Evolutionary conservation across 2,888 invertebrate genomes (phyloP).

Genomic region (Scaptomyza tumidula): DNA sequence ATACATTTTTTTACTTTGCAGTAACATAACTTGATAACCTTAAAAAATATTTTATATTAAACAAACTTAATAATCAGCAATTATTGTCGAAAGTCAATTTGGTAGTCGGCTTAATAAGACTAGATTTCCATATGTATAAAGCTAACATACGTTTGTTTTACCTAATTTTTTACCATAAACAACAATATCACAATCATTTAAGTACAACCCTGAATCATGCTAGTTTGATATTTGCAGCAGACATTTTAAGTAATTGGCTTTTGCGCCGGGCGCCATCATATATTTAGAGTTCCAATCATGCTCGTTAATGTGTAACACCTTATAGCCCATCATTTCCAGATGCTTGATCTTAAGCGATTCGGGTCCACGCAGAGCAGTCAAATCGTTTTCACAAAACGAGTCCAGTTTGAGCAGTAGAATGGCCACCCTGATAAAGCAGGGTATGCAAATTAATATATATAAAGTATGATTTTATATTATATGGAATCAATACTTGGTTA

Average conservation of each 20-base stretch:
- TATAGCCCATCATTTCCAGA: slow-evolving; percentile 88
- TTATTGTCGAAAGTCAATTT: not conserved
- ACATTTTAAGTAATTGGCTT: slow-evolving; percentile 85
- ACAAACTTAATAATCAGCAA: not conserved
- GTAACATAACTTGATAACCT: not conserved
- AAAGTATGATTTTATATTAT: not conserved
- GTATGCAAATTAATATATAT: not conserved
- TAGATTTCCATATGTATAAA: slow-evolving; percentile 3
- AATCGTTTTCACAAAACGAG: slow-evolving; percentile 85
- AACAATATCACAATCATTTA: slow-evolving; percentile 12
- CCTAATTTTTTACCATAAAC: too few relatives aligned
- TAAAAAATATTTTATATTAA: not conserved
- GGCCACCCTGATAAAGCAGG: slow-evolving; percentile 65
- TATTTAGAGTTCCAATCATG: slow-evolving; percentile 86
- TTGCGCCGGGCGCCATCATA: slow-evolving; percentile 85
- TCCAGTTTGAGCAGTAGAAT: slow-evolving; percentile 84
- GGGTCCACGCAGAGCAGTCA: slow-evolving; percentile 85
- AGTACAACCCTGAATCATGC: slow-evolving; percentile 4
- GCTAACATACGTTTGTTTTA: too few relatives aligned
- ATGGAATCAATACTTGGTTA: slow-evolving; percentile 78
- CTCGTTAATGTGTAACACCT: slow-evolving; percentile 86
- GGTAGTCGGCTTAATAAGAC: slow-evolving; percentile 1
- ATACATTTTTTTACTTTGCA: not conserved
- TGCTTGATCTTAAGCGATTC: slow-evolving; percentile 86
- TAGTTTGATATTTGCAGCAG: slow-evolving; percentile 77